Base-by-base conservation (phyloP, 2,113 vertebrate genomes). In the Boulengeromyrus knoepffleri region DNA sequence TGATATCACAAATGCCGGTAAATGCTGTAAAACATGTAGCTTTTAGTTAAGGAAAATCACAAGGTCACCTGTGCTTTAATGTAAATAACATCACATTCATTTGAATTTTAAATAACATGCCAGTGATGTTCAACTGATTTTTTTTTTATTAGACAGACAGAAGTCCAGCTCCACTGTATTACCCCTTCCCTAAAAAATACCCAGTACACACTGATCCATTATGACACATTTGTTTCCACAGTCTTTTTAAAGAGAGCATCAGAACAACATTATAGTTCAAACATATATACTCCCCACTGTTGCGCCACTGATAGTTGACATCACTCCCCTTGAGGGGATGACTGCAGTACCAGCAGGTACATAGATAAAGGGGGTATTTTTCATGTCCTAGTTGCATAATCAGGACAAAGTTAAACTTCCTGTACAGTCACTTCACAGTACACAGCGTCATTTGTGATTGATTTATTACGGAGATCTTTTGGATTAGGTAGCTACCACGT, bases 241-340 rank as follows among this genome's bases (percentile, higher is more conserved):
- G 27, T 31, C 46, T 53, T 87, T 52, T 56, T 2, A 27, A 27
- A 87, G 47, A 42, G 36, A 62, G 15, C 31, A 42, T 17, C 36
- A n/a, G 39, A 39, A 46, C 36, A 15, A 24, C 36, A 24, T 17
- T 66, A 21, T 24, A 56, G 36, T 3, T 12, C 3, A 62, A 10
- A 62, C 53, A 62, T 17, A 42, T n/a, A 52, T 21, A 90, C 2
- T 74, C 31, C 46, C 21, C 27, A 39, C 36, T 47, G 42, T 90
- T 90, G 85, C 27, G 47, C 85, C 84, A 87, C 58, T 52, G 42
- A 52, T 46, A 86, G 47, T n/a, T 90, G 85, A 87, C 39, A 70
- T 85, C 47, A 62, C 45, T 31, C 27, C 53, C 39, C 39, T 46
- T 5, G 27, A 53, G 52, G 53, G 77, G 36, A 62, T 46, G 39